These are phyloP conservation scores for Lasioglossum baleicum DNA, from an alignment of 1,140 invertebrate species.

Conservation along the genomic window DNA sequence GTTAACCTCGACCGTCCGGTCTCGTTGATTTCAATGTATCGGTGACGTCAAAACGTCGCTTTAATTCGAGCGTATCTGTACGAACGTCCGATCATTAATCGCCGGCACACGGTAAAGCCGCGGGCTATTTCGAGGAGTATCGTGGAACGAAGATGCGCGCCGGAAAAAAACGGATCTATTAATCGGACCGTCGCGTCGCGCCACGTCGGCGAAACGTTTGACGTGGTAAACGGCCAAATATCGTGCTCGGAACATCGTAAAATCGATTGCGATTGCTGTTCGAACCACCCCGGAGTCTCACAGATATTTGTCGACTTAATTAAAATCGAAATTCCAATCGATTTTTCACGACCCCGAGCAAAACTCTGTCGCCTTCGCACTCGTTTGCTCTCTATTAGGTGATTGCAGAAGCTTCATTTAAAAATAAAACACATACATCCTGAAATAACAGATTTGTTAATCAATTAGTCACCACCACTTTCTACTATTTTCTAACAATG, in stretches of 20 bases:
- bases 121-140: constrained; percentile 15
- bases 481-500: no score
- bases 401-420: no score
- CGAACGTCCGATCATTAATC: constrained; percentile 44
- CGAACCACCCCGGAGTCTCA: no score
- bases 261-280: background rate
- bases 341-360: background rate
- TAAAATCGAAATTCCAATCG: background rate
- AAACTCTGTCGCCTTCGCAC: no score
- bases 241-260: background rate
- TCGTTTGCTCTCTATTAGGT: no score
- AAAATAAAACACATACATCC: no score
- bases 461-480: no score
- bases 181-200: background rate
- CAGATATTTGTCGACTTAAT: background rate
- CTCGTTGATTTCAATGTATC: constrained; percentile 70
- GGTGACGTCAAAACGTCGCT: constrained; percentile 71
- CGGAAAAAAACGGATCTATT: background rate
- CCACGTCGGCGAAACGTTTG: background rate
- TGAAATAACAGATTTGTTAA: no score
- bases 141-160: background rate
- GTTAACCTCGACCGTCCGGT: constrained; percentile 65
- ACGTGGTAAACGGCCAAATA: background rate
- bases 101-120: background rate
- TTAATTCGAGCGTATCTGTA: constrained; percentile 62